Percentiles rank a stretch among this genome's conserved stretches.
phyloP scores from a whole-genome alignment of 2,797 vertebrate species.

The Pristis pectinata region DNA sequence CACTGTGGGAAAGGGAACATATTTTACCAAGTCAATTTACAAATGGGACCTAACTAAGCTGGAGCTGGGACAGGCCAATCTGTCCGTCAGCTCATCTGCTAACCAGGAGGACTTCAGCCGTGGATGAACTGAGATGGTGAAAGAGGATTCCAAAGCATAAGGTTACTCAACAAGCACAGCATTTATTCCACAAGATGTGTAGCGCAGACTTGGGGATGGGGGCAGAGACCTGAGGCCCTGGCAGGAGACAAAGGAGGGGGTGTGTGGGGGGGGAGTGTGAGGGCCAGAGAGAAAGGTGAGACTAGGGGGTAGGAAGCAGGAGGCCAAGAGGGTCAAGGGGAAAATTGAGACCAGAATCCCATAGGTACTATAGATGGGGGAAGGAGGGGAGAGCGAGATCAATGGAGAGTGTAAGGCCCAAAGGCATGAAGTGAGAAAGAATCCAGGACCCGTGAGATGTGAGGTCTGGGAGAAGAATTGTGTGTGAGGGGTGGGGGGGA shows the following conservation, averaged over 20 bases:
- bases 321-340: no score
- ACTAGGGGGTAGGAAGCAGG: no score
- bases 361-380: no score
- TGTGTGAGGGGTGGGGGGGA: no score
- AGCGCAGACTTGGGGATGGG: background rate
- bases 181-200: background rate
- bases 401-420: no score
- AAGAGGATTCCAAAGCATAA: constrained; percentile 15
- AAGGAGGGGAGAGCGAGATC: no score
- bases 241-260: background rate
- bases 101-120: background rate
- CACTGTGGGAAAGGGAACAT: constrained; percentile 62
- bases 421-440: no score
- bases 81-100: constrained; percentile 44
- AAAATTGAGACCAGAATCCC: no score
- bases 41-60: constrained; percentile 36
- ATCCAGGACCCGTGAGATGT: no score
- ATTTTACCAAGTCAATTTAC: background rate
- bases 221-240: background rate
- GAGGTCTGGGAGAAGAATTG: no score
- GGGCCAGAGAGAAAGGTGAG: no score
- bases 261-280: background rate
- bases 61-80: constrained; percentile 42
- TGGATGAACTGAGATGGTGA: background rate
- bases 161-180: constrained; percentile 21